Evolutionary conservation across 2,113 vertebrate genomes (phyloP).

Genomic region (Himantopus leucocephalus): DNA sequence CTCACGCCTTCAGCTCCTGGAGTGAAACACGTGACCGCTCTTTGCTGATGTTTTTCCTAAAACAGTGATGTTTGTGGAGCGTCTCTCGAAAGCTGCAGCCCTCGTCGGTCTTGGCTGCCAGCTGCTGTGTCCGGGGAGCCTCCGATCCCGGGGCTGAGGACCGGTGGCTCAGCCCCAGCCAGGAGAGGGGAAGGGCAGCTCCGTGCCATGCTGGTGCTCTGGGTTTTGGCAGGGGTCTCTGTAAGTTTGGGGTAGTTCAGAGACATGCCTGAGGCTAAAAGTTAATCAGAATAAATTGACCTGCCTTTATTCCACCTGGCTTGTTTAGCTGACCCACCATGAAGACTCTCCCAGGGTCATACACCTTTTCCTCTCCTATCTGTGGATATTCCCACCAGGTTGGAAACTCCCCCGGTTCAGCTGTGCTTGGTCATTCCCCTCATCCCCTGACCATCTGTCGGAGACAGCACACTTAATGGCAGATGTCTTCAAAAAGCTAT

Average conservation of each 20-base stretch:
- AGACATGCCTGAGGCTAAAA: not conserved
- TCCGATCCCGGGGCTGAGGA: not conserved
- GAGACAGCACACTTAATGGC: not conserved
- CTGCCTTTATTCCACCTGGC: not conserved
- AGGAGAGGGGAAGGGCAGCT: not conserved
- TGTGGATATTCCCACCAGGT: not conserved
- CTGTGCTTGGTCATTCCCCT: not conserved
- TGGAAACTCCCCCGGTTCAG: not conserved
- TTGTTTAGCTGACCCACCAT: not conserved
- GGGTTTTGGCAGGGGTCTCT: not conserved
- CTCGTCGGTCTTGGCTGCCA: not conserved
- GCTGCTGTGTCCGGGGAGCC: not conserved
- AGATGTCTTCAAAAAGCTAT: constrained; percentile 17
- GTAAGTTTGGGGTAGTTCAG: not conserved
- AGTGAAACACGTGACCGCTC: not conserved
- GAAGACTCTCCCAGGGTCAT: not conserved
- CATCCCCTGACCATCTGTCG: not conserved
- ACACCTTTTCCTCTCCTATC: not conserved
- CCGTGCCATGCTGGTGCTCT: not conserved
- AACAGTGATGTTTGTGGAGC: constrained; percentile 48
- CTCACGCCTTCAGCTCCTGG: constrained; percentile 39
- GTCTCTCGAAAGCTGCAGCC: constrained; percentile 14
- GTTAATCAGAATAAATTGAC: not conserved
- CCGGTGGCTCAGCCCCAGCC: not conserved
- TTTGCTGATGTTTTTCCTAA: constrained; percentile 58